phyloP scores from a whole-genome alignment of 1,140 invertebrate species.

The Drosophila insularis region DNA sequence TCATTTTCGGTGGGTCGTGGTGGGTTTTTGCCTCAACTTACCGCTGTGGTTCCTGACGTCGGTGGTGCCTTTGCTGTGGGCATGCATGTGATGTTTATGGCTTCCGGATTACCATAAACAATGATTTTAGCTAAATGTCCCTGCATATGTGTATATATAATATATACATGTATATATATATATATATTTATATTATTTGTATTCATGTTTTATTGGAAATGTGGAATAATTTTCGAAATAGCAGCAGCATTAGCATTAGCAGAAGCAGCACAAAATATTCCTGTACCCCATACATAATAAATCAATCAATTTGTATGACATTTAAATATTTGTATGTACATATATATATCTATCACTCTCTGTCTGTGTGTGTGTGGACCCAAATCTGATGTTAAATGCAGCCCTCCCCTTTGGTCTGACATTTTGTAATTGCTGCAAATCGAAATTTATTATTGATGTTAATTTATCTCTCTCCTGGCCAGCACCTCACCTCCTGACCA shows the following conservation, averaged over 20 bases:
- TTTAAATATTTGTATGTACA: constrained; percentile 29
- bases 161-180: constrained; percentile 47
- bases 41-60: constrained; percentile 44
- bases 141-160: constrained; percentile 43
- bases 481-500: constrained; percentile 35
- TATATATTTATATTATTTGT: constrained; percentile 33
- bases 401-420: constrained; percentile 3
- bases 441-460: constrained; percentile 79
- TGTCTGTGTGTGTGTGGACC: constrained; percentile 23
- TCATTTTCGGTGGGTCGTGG: neutral
- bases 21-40: constrained; percentile 49
- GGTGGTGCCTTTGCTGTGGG: constrained; percentile 58
- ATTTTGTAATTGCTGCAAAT: constrained; percentile 68
- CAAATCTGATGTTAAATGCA: constrained; percentile 39
- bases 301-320: constrained; percentile 69
- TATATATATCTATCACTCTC: neutral
- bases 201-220: constrained; percentile 30
- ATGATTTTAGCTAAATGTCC: constrained; percentile 76
- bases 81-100: constrained; percentile 60
- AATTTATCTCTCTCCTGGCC: constrained; percentile 50
- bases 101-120: constrained; percentile 76
- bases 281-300: constrained; percentile 60
- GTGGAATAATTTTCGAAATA: constrained; percentile 65
- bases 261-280: constrained; percentile 22
- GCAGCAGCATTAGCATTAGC: constrained; percentile 27